Base-by-base conservation (phyloP, 2,113 vertebrate genomes). In the Balaeniceps rex region DNA sequence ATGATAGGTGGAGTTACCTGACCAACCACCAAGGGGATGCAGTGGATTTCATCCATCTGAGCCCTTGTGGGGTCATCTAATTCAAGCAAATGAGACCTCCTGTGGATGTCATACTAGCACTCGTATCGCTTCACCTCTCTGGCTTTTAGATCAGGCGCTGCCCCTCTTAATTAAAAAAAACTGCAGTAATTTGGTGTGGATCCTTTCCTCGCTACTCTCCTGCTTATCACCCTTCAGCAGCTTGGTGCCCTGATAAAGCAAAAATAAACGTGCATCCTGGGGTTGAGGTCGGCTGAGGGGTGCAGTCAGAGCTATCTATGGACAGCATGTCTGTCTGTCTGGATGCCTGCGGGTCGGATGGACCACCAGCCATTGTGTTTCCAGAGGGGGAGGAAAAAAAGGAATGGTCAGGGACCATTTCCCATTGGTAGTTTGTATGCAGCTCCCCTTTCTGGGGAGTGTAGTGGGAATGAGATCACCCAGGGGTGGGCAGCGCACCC, bases 341-440 rank as follows among this genome's bases (percentile, higher is more conserved):
- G 76, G 40, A 47, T 85, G 38, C 55, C 65, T 47, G 33, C 0
- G 11, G 36, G 31, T 19, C 6, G 7, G 70, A 36, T 4, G 5
- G 66, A 21, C 61, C 40, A 47, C 13, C 77, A 81, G 36, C 23
- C 5, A 1, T 47, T 86, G 19, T 5, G 2, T 66, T 85, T 76
- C 38, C 36, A 36, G 51, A 70, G 34, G 36, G 17, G 19, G 12
- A 28, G 21, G 19, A 2, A 57, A 57, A 63, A 49, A 60, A 84
- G 60, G 3, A 26, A 34, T 19, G 34, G 36, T 23, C 31, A 46
- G 34, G 25, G 42, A 44, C 63, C 6, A 4, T 54, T 83, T 83
- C 19, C 57, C 0, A 0, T 23, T 6, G 40, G 19, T 1, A 3
- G 8, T 72, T 55, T 79, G 61, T 44, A 15, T 76, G 57, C 66